Evolutionary conservation across 92 coral and sea anemone genomes (phyloP).

Genomic region (Porites lobata): DNA sequence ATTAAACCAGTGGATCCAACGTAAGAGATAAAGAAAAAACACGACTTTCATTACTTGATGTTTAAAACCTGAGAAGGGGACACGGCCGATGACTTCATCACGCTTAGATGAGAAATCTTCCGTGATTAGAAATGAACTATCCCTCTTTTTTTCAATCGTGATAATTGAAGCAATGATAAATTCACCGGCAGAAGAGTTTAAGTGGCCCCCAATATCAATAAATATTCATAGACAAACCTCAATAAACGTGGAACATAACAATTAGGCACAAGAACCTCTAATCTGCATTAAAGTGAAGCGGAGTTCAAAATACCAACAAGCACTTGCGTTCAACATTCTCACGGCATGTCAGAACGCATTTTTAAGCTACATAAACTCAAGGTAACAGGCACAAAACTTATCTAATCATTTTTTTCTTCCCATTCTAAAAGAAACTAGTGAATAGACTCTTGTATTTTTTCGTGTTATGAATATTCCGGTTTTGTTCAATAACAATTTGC

Average conservation of each 20-base stretch:
- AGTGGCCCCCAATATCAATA: conserved; percentile 39
- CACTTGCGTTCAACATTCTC: not conserved
- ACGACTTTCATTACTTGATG: not conserved
- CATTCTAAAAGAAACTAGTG: not conserved
- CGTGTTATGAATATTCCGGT: conserved; percentile 50
- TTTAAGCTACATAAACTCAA: not conserved
- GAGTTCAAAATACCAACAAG: not conserved
- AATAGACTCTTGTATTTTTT: conserved; percentile 40
- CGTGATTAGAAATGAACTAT: conserved; percentile 13
- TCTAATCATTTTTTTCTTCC: not conserved
- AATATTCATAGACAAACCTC: conserved; percentile 45
- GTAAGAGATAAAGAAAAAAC: not conserved
- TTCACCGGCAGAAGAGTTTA: conserved; percentile 11
- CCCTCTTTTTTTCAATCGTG: not conserved
- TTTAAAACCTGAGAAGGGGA: not conserved
- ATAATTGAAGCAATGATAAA: not conserved
- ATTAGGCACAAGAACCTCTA: conserved; percentile 13
- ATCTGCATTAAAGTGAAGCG: conserved; percentile 26
- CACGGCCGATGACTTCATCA: conserved; percentile 8
- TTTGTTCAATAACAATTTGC: conserved; percentile 34
- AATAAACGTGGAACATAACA: conserved; percentile 38
- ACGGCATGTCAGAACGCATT: not conserved
- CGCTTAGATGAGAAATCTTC: not conserved
- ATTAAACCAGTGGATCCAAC: conserved; percentile 7
- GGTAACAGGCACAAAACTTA: not conserved